These are phyloP conservation scores for Xyrauchen texanus DNA, from an alignment of 2,113 vertebrate species.

Conservation along the genomic window DNA sequence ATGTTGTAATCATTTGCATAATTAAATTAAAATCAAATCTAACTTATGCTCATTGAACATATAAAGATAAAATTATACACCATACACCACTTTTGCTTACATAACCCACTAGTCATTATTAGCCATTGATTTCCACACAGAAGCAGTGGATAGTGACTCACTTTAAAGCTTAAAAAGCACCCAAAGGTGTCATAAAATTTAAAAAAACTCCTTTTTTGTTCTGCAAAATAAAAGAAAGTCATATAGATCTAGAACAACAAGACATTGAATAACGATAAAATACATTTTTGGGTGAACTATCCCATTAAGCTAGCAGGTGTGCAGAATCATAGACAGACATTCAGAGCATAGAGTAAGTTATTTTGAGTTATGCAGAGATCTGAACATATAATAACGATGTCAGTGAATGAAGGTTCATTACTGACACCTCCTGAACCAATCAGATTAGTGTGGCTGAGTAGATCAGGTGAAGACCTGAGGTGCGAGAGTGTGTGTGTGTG, in stretches of 20 bases:
- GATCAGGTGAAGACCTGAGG: neutral
- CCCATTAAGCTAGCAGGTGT: neutral
- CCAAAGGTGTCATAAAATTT: too few relatives aligned
- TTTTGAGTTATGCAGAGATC: neutral
- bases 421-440: constrained; percentile 15
- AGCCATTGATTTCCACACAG: neutral
- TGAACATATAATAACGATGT: constrained; percentile 9
- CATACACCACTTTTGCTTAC: constrained; percentile 19
- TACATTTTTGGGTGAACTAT: neutral
- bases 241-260: too few relatives aligned
- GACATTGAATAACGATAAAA: too few relatives aligned
- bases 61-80: constrained; percentile 34
- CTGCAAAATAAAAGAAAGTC: too few relatives aligned
- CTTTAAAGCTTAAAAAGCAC: too few relatives aligned
- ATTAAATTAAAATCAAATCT: constrained; percentile 38
- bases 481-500: neutral
- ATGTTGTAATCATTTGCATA: constrained; percentile 17
- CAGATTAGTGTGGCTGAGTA: neutral
- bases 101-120: constrained; percentile 20
- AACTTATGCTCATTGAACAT: constrained; percentile 28
- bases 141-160: too few relatives aligned
- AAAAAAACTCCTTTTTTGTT: too few relatives aligned
- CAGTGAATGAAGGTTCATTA: constrained; percentile 9
- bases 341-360: too few relatives aligned
- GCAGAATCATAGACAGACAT: neutral